Base-by-base conservation (phyloP, 2,888 invertebrate species). In the Glaucopsyche alexis region DNA sequence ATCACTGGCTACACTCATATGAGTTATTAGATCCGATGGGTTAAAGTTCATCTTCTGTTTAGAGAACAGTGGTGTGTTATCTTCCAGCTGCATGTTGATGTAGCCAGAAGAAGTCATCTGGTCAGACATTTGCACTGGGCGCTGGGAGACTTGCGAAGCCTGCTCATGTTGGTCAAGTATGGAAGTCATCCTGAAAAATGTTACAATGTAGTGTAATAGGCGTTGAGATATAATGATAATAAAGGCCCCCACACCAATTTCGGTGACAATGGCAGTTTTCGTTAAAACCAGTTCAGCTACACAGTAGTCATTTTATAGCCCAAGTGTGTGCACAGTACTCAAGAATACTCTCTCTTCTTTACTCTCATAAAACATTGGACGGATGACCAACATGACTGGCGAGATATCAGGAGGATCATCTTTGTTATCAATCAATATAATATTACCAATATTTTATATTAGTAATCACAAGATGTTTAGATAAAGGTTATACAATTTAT, bases 91-190 rank as follows among this genome's bases (percentile, higher is more conserved):
- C 88, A 94, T 91, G 75, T 88, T 93, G 66, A 94, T 93, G 77
- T 93, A 94, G 2, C 94, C 94, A 2, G 94, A 94, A 8, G 90
- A 93, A 7, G 93, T 90, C 88, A 92, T 89, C 14, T 91, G 87
- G 75, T 90, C 91, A 0, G 86, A 76, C n/a, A 83, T 82, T 47
- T 87, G 85, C 71, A 87, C 87, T n/a, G 84, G 81, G 3, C 87
- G 84, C 77, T 90, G 87, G 2, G 89, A 87, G 67, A 86, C 86
- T 80, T 95, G 95, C 16, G 95, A 95, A n/a, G 95, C 96, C 86
- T 96, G 95, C 85, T 97, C 97, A 85, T 96, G 96, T 89, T 97
- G 97, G 88, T 97, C 96, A 78, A 97, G 95, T 85, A 97, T 95
- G 38, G 96, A 96, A 81, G 97, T 96, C 97, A 97, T 97, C 75